phyloP scores from a whole-genome alignment of 2,113 vertebrate genomes.

The Pyrgilauda ruficollis region DNA sequence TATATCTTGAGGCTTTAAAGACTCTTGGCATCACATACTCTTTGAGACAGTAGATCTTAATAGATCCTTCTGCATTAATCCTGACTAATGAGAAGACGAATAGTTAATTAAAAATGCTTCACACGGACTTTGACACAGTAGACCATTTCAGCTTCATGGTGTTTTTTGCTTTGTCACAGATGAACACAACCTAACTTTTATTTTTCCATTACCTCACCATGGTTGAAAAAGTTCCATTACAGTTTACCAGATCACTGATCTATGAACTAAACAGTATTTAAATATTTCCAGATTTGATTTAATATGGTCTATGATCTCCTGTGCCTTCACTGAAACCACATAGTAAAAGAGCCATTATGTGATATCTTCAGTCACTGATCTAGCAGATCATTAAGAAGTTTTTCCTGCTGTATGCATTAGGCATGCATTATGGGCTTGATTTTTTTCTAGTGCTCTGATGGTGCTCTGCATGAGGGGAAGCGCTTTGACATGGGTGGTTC shows the following conservation, averaged over 20 bases:
- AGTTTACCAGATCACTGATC: constrained; percentile 62
- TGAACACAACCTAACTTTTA: constrained; percentile 25
- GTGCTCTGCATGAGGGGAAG: not conserved
- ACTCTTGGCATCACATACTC: constrained; percentile 18
- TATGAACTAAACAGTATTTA: constrained; percentile 61
- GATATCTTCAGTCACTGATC: constrained; percentile 49
- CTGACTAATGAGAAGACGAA: constrained; percentile 46
- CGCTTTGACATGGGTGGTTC: accelerated
- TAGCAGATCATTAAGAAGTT: constrained; percentile 37
- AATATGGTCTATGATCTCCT: constrained; percentile 13
- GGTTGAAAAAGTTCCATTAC: constrained; percentile 49
- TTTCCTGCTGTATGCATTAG: not conserved
- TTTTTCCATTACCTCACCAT: constrained; percentile 45
- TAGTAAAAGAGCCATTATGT: constrained; percentile 17
- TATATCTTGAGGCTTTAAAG: constrained; percentile 53
- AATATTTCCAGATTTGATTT: constrained; percentile 63
- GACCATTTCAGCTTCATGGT: not conserved
- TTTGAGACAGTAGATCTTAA: constrained; percentile 55
- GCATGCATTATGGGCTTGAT: not conserved
- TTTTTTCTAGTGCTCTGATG: not conserved
- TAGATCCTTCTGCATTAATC: constrained; percentile 58
- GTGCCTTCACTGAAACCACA: constrained; percentile 30
- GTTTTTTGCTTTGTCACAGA: constrained; percentile 23
- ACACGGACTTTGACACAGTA: not conserved
- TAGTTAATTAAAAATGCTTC: constrained; percentile 52